A percentile compares a stretch with the other conserved stretches of the same genome.
Evolutionary conservation across 2,113 vertebrate genomes (phyloP).

Genomic region (Craseonycteris thonglongyai): DNA sequence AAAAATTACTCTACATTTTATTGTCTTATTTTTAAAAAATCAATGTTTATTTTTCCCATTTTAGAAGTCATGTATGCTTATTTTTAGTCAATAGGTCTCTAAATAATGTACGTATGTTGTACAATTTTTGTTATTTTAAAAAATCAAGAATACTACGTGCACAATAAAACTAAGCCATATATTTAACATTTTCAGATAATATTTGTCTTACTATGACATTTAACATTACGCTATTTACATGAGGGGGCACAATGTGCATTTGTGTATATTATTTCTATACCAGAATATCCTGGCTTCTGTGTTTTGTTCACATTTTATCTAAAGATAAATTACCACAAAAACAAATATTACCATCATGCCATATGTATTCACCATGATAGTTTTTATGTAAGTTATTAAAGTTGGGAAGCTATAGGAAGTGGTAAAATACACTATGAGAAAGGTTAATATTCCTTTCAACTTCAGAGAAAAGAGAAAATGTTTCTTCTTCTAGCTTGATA

Average conservation of each 20-base stretch:
- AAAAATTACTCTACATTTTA: neutral
- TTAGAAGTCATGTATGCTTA: neutral
- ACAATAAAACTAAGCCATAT: neutral
- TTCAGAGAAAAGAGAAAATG: neutral
- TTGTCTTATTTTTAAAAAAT: neutral
- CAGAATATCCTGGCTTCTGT: neutral
- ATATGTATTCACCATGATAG: neutral
- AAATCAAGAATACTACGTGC: neutral
- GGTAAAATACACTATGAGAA: neutral
- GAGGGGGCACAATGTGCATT: neutral
- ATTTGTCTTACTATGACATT: neutral
- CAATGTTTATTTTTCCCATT: neutral
- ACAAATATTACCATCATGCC: neutral
- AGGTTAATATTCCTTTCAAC: neutral
- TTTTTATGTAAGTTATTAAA: neutral
- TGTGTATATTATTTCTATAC: neutral
- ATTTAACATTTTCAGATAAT: neutral
- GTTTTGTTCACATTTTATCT: neutral
- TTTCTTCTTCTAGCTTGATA: neutral
- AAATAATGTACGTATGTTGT: neutral
- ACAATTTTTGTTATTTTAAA: neutral
- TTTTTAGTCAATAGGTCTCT: neutral
- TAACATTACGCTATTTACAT: neutral
- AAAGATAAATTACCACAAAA: constrained; percentile 20
- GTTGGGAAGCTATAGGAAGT: neutral